Conservation (phyloP, 2,888 invertebrate genomes). For the Troilus luridus region DNA sequence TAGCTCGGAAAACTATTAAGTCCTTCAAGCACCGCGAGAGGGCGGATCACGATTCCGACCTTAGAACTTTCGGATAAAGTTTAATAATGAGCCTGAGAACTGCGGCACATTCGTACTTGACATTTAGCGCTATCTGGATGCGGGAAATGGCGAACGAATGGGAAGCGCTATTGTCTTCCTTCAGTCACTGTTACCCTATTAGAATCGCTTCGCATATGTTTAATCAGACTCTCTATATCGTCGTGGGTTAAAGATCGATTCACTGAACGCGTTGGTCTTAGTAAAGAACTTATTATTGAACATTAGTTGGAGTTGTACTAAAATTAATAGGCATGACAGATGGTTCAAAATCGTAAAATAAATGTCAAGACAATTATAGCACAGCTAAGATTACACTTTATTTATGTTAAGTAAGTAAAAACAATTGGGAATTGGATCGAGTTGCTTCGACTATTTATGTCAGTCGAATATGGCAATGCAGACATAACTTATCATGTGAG, state of each 20-base stretch:
- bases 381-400: too few relatives aligned
- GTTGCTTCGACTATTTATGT: too few relatives aligned
- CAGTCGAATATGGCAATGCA: too few relatives aligned
- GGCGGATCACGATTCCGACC: neutral
- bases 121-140: constrained; percentile 32
- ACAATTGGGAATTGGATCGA: too few relatives aligned
- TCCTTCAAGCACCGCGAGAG: neutral
- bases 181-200: neutral
- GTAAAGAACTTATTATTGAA: neutral
- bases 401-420: too few relatives aligned
- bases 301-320: too few relatives aligned
- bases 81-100: neutral
- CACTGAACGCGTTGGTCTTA: neutral
- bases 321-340: too few relatives aligned
- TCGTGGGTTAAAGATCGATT: neutral
- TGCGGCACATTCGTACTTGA: neutral
- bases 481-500: too few relatives aligned
- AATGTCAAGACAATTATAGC: too few relatives aligned
- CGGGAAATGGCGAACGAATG: neutral
- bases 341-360: too few relatives aligned
- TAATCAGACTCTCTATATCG: neutral
- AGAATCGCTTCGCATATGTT: neutral
- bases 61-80: constrained; percentile 16
- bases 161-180: neutral
- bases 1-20: neutral